phyloP scores from a whole-genome alignment of 1,140 invertebrate genomes.

The Trialeurodes vaporariorum region DNA sequence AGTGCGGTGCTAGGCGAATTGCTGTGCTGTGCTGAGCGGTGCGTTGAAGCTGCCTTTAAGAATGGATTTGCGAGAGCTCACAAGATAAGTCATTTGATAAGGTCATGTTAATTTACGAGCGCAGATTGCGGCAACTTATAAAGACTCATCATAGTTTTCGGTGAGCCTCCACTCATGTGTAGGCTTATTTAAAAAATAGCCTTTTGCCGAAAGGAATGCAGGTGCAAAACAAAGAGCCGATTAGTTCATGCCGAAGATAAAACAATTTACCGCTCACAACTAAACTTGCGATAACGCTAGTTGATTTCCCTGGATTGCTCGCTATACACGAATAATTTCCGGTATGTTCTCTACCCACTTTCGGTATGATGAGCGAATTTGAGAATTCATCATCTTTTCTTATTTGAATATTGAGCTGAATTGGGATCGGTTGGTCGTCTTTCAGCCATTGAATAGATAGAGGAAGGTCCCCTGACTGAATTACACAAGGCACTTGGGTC shows the following conservation, averaged over 20 bases:
- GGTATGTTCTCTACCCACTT: conserved; percentile 65
- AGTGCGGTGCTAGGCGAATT: too few species aligned
- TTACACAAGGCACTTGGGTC: conserved; percentile 49
- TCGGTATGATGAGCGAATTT: conserved; percentile 72
- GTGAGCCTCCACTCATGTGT: too few species aligned
- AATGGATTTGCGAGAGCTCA: too few species aligned
- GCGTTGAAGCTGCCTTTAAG: too few species aligned
- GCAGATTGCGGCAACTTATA: too few species aligned
- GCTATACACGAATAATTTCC: conserved; percentile 83
- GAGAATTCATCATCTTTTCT: conserved; percentile 14
- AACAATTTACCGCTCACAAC: conserved; percentile 45
- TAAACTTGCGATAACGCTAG: conserved; percentile 36
- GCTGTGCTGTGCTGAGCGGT: too few species aligned
- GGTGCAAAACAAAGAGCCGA: conserved; percentile 47
- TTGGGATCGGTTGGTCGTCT: conserved; percentile 38
- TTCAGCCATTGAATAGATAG: conserved; percentile 48
- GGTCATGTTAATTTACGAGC: too few species aligned
- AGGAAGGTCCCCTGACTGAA: conserved; percentile 46
- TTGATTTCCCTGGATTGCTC: conserved; percentile 65
- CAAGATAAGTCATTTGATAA: too few species aligned
- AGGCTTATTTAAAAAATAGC: too few species aligned
- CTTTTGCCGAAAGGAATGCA: too few species aligned
- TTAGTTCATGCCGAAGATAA: conserved; percentile 53
- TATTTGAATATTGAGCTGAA: conserved; percentile 12
- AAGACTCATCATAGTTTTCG: too few species aligned